Evolutionary conservation across 2,113 vertebrate genomes (phyloP), one percentile per base, ranked within the genome.

Genomic region (Catharus minimus): DNA sequence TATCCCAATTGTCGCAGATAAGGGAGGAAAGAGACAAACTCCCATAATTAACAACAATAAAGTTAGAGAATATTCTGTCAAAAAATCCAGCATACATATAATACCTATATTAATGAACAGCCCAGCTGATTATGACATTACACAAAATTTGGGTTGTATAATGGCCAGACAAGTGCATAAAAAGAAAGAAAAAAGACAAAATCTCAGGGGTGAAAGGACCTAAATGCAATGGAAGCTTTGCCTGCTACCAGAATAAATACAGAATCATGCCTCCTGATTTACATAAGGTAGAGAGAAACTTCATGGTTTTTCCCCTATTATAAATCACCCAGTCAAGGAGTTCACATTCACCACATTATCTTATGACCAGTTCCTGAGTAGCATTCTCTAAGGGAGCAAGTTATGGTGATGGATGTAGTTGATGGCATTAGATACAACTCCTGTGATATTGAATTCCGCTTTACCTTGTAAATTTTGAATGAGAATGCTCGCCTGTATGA

Each of bases 221-320:
- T 7, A 16, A 57, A 2, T 62, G 9, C 32, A 91, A 18, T 10
- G 21, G 8, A 65, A 86, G 52, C 5, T 67, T 39, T 76, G 7
- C 33, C 28, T 41, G 5, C 32, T 53, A 75, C 23, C 2, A 3
- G n/a, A 78, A 78, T 49, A 85, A 88, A 64, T 43, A 85, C 0
- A 3, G 60, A 76, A 52, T 41, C 30, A 38, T 5, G 26, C 17
- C 16, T 73, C 33, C 52, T 0, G 0, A 77, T 55, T 32, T 4
- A 68, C 1, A 4, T 17, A 71, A 47, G 16, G 22, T 46, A 33
- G 33, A 82, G 9, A 61, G 14, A 67, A 7, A 44, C 15, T 44
- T 77, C 2, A 26, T 15, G 2, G 49, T 78, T 30, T 33, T 86
- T 26, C 9, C 30, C 36, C 24, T 77, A 60, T 64, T 12, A 36